Evolutionary conservation across 2,113 vertebrate species (phyloP).

Genomic region (Protomyctophum bolini): DNA sequence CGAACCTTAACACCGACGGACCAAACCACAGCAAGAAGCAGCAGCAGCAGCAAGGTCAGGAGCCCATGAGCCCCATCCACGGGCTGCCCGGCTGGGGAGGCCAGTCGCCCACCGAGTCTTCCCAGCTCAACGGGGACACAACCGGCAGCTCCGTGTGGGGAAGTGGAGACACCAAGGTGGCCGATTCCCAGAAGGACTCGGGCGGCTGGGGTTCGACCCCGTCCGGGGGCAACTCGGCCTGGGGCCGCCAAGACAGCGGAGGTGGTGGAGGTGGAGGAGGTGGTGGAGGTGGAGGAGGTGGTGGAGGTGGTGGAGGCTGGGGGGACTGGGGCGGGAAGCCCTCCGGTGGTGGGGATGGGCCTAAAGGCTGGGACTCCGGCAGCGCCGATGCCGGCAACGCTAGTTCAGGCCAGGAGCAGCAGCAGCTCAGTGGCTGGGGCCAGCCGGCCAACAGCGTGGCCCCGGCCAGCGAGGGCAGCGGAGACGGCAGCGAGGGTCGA

Average conservation of each 20-base stretch:
- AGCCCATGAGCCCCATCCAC: constrained; percentile 87
- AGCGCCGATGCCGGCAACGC: constrained; percentile 61
- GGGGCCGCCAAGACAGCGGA: constrained; percentile 84
- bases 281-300: constrained; percentile 86
- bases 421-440: constrained; percentile 84
- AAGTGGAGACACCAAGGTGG: constrained; percentile 82
- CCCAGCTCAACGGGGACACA: constrained; percentile 76
- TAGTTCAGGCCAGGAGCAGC: constrained; percentile 72
- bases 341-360: constrained; percentile 79
- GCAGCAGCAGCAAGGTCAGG: constrained; percentile 70
- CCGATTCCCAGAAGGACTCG: constrained; percentile 75
- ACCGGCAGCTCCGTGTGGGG: constrained; percentile 89
- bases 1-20: constrained; percentile 97
- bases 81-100: constrained; percentile 94
- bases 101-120: constrained; percentile 89
- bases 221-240: constrained; percentile 84
- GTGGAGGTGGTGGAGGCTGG: constrained; percentile 83
- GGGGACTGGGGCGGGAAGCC: constrained; percentile 81
- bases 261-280: constrained; percentile 81
- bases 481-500: constrained; percentile 84
- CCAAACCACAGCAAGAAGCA: constrained; percentile 92
- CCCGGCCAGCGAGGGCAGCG: constrained; percentile 89
- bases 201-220: constrained; percentile 89
- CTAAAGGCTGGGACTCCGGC: constrained; percentile 86
- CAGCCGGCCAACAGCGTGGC: constrained; percentile 79